Evolutionary conservation across 1,140 invertebrate species (phyloP).

Genomic region (Mylabris phalerata): DNA sequence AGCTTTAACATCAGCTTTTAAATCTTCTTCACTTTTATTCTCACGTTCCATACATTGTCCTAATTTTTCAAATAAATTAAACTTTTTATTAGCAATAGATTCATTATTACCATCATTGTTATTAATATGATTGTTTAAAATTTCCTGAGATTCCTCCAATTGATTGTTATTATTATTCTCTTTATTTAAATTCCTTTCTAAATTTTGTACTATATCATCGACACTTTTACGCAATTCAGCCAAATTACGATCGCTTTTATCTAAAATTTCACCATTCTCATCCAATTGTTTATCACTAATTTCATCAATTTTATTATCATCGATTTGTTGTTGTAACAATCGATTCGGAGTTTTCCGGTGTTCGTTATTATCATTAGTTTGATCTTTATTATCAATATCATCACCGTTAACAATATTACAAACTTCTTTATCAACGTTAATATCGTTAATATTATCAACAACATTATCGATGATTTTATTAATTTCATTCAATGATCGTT

Average conservation of each 20-base stretch:
- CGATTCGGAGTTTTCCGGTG: constrained; percentile 37
- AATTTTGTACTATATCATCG: constrained; percentile 47
- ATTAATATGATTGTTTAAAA: constrained; percentile 12
- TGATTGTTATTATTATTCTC: constrained; percentile 20
- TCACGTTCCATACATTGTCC: constrained; percentile 42
- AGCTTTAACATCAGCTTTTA: constrained; percentile 46
- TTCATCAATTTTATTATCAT: neutral
- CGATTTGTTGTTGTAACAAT: constrained; percentile 6
- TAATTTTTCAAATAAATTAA: constrained; percentile 41
- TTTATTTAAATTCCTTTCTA: constrained; percentile 30
- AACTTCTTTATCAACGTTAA: constrained; percentile 34
- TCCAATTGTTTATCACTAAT: neutral
- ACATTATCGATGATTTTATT: constrained; percentile 18
- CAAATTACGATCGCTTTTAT: constrained; percentile 40
- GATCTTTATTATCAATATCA: constrained; percentile 26
- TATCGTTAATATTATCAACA: constrained; percentile 28
- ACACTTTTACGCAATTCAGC: constrained; percentile 50
- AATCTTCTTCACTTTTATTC: constrained; percentile 45
- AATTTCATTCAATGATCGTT: constrained; percentile 25
- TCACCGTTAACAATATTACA: constrained; percentile 31
- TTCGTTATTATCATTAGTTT: constrained; percentile 35
- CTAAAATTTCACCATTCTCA: constrained; percentile 37
- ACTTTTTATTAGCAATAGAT: constrained; percentile 32
- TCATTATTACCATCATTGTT: constrained; percentile 22
- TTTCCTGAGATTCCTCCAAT: constrained; percentile 29